Percentiles rank a stretch among this genome's conserved stretches.
phyloP scores from a whole-genome alignment of 2,797 vertebrate species.

The Cetoscarus ocellatus region DNA sequence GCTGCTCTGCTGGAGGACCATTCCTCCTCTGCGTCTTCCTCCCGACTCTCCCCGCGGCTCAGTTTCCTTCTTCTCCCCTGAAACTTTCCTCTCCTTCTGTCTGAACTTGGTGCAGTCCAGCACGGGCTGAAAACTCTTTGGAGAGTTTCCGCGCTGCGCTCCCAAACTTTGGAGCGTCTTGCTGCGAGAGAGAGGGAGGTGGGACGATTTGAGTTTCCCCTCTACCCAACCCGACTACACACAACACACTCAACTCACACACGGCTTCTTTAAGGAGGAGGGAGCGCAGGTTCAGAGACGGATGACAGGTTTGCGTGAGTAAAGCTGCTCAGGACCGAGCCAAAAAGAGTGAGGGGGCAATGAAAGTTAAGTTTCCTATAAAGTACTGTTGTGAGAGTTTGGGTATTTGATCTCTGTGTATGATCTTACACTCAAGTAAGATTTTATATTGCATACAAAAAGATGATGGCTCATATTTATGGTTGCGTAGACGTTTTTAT shows the following conservation, averaged over 20 bases:
- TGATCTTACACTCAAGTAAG: not conserved
- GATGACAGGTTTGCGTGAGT: slow-evolving; percentile 55
- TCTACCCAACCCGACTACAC: slow-evolving; percentile 40
- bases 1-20: slow-evolving; percentile 76
- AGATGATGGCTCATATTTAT: no score
- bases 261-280: slow-evolving; percentile 60
- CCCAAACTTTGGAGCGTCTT: slow-evolving; percentile 77
- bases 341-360: slow-evolving; percentile 1
- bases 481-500: no score
- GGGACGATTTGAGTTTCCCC: slow-evolving; percentile 67
- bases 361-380: not conserved
- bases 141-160: slow-evolving; percentile 74
- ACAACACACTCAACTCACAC: slow-evolving; percentile 25
- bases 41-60: slow-evolving; percentile 67
- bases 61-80: slow-evolving; percentile 1
- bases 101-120: slow-evolving; percentile 31
- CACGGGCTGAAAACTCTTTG: slow-evolving; percentile 55
- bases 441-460: not conserved
- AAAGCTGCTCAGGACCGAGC: slow-evolving; percentile 7
- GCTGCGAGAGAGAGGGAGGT: slow-evolving; percentile 74
- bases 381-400: not conserved
- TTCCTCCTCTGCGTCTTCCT: slow-evolving; percentile 85
- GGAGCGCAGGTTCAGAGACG: slow-evolving; percentile 66
- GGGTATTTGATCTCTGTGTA: not conserved
- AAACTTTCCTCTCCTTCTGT: slow-evolving; percentile 34